A percentile compares a stretch with the other conserved stretches of the same genome.
phyloP scores from a whole-genome alignment of 2,888 invertebrate species.

The Leucozona laternaria region DNA sequence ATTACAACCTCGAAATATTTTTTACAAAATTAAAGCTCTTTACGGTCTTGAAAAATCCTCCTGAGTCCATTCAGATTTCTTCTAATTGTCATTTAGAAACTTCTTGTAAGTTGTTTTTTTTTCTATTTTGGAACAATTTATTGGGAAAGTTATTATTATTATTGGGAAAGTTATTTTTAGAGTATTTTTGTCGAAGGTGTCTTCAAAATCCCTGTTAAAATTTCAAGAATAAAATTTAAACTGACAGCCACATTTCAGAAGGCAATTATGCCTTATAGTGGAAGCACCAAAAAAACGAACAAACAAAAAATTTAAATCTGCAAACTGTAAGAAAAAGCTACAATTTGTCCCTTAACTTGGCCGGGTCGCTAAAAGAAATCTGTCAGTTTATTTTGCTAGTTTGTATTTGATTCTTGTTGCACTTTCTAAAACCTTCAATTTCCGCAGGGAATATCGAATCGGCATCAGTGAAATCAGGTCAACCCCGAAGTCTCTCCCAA shows the following conservation, averaged over 20 bases:
- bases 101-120: no score
- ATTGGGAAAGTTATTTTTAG: no score
- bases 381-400: not conserved
- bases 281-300: not conserved
- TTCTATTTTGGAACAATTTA: no score
- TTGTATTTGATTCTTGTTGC: constrained; percentile 5
- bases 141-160: no score
- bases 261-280: not conserved
- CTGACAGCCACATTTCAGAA: not conserved
- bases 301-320: not conserved
- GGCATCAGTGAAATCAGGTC: constrained; percentile 39
- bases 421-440: constrained; percentile 6
- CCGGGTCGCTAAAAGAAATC: constrained; percentile 20
- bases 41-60: no score
- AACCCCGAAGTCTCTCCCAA: constrained; percentile 13
- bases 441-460: constrained; percentile 35
- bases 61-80: no score
- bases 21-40: no score
- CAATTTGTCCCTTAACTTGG: constrained; percentile 6
- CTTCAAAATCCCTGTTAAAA: not conserved
- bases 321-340: not conserved
- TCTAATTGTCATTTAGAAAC: no score
- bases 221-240: not conserved
- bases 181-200: no score
- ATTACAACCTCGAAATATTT: no score